Percentiles rank a stretch among this genome's conserved stretches.
Conservation (phyloP, 2,888 invertebrate genomes). For the Nemurella pictetii region DNA sequence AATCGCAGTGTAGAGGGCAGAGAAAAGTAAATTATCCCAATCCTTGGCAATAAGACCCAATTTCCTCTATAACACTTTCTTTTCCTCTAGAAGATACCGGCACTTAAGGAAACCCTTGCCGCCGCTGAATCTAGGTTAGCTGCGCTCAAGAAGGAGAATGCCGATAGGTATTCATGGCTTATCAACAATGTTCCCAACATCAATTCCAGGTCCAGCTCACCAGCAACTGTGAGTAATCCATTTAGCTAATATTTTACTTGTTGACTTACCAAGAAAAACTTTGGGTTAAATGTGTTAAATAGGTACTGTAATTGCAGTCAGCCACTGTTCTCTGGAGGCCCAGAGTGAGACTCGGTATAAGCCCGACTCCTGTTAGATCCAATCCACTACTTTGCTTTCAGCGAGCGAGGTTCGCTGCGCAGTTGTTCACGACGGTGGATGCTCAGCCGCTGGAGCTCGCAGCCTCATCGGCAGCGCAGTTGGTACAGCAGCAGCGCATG, state of each 20-base stretch:
- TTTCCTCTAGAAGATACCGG: not conserved
- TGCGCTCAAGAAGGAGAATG: not conserved
- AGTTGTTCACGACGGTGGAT: not conserved
- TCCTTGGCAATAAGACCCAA: not conserved
- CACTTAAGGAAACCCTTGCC: not conserved
- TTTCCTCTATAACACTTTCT: no score
- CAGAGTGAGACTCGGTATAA: no score
- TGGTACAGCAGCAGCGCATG: not conserved
- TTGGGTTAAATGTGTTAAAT: no score
- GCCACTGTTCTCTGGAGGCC: not conserved
- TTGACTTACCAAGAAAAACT: no score
- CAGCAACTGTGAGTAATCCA: not conserved
- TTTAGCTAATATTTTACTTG: no score
- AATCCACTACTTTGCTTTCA: not conserved
- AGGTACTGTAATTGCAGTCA: no score
- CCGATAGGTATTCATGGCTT: not conserved
- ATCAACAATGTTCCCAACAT: not conserved
- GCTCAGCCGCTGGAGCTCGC: not conserved
- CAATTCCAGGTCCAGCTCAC: not conserved
- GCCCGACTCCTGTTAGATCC: no score
- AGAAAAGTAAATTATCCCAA: not conserved
- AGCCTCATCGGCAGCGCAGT: not conserved
- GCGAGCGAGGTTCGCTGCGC: not conserved
- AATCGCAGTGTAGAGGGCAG: not conserved
- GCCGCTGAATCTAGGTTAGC: not conserved